Evolutionary conservation across 2,888 invertebrate genomes (phyloP), one percentile per base, ranked within the genome.

Genomic region (Cecidostiba fungosa): DNA sequence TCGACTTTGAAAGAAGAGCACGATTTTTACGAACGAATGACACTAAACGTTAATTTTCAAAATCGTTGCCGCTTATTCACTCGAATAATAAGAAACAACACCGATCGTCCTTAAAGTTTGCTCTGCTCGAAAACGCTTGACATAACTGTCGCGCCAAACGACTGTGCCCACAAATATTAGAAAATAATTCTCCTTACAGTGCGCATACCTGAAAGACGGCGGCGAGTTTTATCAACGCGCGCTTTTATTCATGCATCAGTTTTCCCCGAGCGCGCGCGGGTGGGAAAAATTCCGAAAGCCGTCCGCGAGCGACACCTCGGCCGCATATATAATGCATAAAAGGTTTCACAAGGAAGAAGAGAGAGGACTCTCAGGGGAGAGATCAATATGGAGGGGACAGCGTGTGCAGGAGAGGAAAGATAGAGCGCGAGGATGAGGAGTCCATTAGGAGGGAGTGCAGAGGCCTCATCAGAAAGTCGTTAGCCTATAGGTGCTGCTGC

Each of bases 381-480:
- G 59, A 81, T 81, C 80, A n/a, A 79, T 73, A 81, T 62, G 19
- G 32, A 59, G 77, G 36, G 26, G 77, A 39, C 50, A 87, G 6
- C 29, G 10, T 47, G 14, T 39, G 26, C 16, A 50, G 16, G 69
- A 29, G 29, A 12, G 69, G 89, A 89, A 86, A 85, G 87, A 89
- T 88, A 90, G 87, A 89, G 87, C 87, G 62, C 50, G 74, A 66
- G 79, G 36, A 79, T 77, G 47, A 69, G 76, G 82, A 89, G 90
- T 91, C 90, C 90, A 91, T 92, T 91, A 91, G 89, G 73, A 29
- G 90, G 91, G 90, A 90, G 90, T 90, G 90, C 54, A 59, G 88
- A 90, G 89, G 92, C 90, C 92, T 92, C 92, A 92, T 93, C 92
- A 92, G 91, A 92, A 92, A 92, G 92, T 93, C 93, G 92, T 93